Conservation (phyloP, 2,888 invertebrate species). For the Catotricha subobsoleta region DNA sequence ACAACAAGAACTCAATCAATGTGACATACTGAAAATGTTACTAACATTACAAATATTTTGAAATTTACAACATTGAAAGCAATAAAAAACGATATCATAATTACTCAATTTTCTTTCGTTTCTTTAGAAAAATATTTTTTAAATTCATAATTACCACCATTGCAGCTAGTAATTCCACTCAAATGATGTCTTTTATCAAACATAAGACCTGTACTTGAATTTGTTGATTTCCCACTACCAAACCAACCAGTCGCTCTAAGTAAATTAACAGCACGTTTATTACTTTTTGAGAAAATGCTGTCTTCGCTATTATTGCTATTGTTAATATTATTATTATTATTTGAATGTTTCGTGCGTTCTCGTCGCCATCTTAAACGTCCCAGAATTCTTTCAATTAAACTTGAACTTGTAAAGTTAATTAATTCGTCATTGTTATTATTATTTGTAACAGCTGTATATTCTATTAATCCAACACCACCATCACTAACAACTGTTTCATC, state of each 20-base stretch:
- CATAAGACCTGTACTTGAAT: constrained; percentile 7
- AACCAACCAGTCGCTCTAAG: constrained; percentile 9
- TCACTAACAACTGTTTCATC: constrained; percentile 1
- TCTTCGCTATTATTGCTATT: neutral
- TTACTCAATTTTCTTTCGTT: neutral
- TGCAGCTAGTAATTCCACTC: constrained; percentile 8
- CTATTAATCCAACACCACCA: neutral
- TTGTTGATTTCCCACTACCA: constrained; percentile 10
- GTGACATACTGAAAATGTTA: no score
- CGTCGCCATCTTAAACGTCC: constrained; percentile 9
- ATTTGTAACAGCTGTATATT: neutral
- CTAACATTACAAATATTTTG: neutral
- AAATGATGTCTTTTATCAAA: constrained; percentile 2
- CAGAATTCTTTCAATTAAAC: constrained; percentile 9
- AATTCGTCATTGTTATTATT: constrained; percentile 10
- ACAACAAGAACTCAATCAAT: no score
- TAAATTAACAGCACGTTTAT: constrained; percentile 6
- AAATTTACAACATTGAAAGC: constrained; percentile 1
- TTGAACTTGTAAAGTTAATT: constrained; percentile 9
- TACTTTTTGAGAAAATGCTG: neutral
- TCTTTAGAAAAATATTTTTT: neutral
- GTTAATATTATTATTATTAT: neutral
- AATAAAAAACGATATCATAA: neutral
- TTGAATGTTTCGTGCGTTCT: constrained; percentile 3
- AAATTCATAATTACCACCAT: constrained; percentile 8